Evolutionary conservation across 2,888 invertebrate species (phyloP).

Genomic region (Keiferia lycopersicella): DNA sequence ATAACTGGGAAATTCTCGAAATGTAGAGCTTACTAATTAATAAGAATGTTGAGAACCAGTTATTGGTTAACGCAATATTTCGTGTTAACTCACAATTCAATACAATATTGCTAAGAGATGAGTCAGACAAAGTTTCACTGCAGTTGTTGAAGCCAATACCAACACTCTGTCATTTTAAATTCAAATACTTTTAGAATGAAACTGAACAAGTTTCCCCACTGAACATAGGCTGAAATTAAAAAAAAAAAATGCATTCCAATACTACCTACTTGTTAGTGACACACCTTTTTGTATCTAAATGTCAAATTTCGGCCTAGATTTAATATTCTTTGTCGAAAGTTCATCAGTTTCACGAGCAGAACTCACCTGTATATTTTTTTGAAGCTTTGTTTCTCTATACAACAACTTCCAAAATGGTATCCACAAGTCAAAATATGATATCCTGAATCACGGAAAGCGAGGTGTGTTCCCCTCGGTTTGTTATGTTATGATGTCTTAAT

Average conservation of each 20-base stretch:
- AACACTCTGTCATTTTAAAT: no score
- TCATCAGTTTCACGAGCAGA: no score
- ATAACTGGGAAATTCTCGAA: slow-evolving; percentile 9
- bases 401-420: slow-evolving; percentile 12
- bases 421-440: slow-evolving; percentile 51
- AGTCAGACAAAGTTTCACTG: not conserved
- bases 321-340: no score
- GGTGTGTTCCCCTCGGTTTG: slow-evolving; percentile 58
- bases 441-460: slow-evolving; percentile 61
- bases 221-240: no score
- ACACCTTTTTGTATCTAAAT: no score
- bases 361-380: not conserved
- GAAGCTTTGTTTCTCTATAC: not conserved
- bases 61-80: slow-evolving; percentile 1
- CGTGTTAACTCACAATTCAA: not conserved
- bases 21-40: slow-evolving; percentile 10
- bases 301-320: no score
- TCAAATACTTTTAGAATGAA: no score
- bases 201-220: no score
- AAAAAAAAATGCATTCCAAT: no score
- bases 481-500: slow-evolving; percentile 74
- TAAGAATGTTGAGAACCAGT: not conserved
- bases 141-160: not conserved
- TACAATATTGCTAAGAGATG: not conserved
- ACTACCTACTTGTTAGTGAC: no score